Evolutionary conservation across 2,113 vertebrate species (phyloP), one percentile per base, ranked within the genome.

Genomic region (Toxotes jaculatrix): DNA sequence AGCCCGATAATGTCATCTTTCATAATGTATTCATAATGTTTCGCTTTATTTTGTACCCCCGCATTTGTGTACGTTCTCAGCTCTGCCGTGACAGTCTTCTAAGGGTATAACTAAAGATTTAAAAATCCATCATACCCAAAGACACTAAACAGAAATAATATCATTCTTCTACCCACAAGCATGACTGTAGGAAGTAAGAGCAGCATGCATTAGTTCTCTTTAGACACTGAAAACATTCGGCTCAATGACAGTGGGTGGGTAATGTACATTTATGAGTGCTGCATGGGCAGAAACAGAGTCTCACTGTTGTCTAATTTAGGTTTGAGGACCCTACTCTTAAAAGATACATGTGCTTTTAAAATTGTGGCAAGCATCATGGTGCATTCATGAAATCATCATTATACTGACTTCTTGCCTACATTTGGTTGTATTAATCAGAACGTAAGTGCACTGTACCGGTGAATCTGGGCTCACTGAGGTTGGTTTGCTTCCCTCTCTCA

Each of bases 171-270:
- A 43, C 85, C 80, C 76, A 67, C 63, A 10, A 75, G 79, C 80
- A 65, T 3, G n/a, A 53, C 69, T 70, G 65, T 5, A 23, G 67
- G 45, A 16, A 73, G 79, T 72, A 23, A n/a, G 34, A 62, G 74
- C 32, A n/a, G 34, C n/a, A 32, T 78, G 27, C 27, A 65, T 89
- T 77, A 64, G 77, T 74, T 74, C 77, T 80, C 79, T 68, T 73
- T 56, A 76, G 81, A 80, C 59, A 27, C 1, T 19, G 31, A 71
- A 62, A 57, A 69, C 47, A 27, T 81, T 78, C 55, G 59, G 65
- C 77, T 85, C 61, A 5, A 21, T 74, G 77, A 61, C 84, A 62
- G 84, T 74, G 80, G 77, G 82, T 78, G 80, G 66, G n/a, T 75
- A 67, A 79, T 86, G 62, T 64, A 49, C 57, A 49, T 72, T 75